These are phyloP conservation scores for Argopecten irradians DNA, from an alignment of 1,140 invertebrate species.

Conservation along the genomic window DNA sequence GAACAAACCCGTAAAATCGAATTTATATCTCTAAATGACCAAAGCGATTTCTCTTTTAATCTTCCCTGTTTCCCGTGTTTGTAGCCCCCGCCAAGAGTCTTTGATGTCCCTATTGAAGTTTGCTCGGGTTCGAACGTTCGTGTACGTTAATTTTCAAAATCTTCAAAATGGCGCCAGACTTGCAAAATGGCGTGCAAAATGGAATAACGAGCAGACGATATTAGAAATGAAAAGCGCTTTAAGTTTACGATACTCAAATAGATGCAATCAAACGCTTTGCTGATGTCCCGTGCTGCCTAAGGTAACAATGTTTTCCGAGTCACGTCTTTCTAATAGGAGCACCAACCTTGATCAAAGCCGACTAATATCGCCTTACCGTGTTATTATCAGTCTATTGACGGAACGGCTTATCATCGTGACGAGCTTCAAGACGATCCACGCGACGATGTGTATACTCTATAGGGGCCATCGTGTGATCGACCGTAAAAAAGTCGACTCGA, in stretches of 20 bases:
- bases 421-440: background rate
- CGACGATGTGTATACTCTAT: background rate
- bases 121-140: background rate
- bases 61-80: background rate
- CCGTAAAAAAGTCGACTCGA: background rate
- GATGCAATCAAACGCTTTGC: background rate
- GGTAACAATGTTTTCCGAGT: constrained; percentile 9
- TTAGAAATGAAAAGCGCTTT: constrained; percentile 11
- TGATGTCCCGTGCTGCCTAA: background rate
- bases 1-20: constrained; percentile 13
- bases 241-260: constrained; percentile 2
- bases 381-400: background rate
- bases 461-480: background rate
- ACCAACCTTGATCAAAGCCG: background rate
- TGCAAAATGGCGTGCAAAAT: constrained; percentile 21
- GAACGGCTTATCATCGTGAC: background rate
- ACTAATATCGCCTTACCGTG: background rate
- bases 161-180: constrained; percentile 14
- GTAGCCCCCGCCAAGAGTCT: background rate
- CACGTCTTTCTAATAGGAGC: background rate
- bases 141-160: background rate
- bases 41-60: constrained; percentile 18
- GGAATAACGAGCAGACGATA: background rate
- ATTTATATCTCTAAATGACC: background rate
- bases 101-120: background rate